A percentile compares a stretch with the other conserved stretches of the same genome.
These are phyloP conservation scores for Squalus acanthias DNA, from an alignment of 2,797 vertebrate genomes.

Conservation along the genomic window DNA sequence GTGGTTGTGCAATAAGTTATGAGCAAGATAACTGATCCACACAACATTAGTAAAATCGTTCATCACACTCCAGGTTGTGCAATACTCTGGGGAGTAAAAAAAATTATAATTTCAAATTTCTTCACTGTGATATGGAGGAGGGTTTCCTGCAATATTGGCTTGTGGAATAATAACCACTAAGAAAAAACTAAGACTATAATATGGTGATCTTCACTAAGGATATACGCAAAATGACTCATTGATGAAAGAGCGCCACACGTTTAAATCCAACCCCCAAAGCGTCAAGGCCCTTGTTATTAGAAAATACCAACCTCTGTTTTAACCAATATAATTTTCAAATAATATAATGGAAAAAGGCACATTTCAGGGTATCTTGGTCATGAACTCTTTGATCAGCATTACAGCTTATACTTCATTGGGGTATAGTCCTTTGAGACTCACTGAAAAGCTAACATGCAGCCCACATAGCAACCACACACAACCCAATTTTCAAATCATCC, in stretches of 20 bases:
- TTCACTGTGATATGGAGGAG: neutral
- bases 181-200: neutral
- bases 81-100: neutral
- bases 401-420: neutral
- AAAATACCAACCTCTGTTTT: neutral
- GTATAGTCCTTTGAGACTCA: neutral
- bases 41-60: neutral
- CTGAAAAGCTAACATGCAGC: neutral
- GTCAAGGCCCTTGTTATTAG: neutral
- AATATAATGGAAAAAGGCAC: neutral
- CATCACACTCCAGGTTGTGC: neutral
- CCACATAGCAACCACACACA: neutral
- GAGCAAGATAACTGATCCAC: neutral
- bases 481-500: neutral
- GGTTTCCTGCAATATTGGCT: neutral
- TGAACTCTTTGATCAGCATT: neutral
- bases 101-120: neutral
- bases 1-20: neutral
- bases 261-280: neutral
- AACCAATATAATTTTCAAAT: neutral
- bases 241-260: neutral
- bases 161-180: neutral
- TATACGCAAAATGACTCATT: neutral
- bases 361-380: neutral
- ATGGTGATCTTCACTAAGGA: neutral